Percentiles rank a stretch among this genome's conserved stretches.
phyloP scores from a whole-genome alignment of 1,140 invertebrate species.

The Arctopsyche grandis region DNA sequence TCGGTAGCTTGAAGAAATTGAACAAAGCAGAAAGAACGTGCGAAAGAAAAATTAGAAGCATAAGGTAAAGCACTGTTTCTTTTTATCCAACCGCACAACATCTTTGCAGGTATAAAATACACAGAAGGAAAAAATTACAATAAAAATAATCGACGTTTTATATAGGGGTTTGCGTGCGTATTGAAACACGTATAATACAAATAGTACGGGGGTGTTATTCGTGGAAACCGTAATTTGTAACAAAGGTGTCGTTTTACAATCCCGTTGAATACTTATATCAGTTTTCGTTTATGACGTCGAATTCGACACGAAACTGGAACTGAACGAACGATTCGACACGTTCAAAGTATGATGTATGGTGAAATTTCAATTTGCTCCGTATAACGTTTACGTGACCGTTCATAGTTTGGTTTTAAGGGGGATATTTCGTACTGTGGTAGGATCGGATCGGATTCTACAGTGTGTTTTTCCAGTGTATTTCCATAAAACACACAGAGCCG shows the following conservation, averaged over 20 bases:
- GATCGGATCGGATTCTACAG: constrained; percentile 17
- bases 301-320: background rate
- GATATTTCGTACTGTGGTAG: background rate
- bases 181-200: background rate
- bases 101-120: background rate
- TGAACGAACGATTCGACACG: constrained; percentile 11
- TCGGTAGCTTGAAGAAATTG: background rate
- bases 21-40: constrained; percentile 6
- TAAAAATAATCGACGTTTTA: background rate
- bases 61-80: background rate
- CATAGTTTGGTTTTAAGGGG: background rate
- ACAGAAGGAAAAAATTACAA: background rate
- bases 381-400: constrained; percentile 11
- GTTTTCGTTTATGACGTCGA: background rate
- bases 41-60: background rate
- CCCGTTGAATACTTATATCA: background rate
- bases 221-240: background rate
- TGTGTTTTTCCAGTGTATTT: constrained; percentile 3
- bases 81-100: background rate
- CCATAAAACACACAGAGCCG: constrained; percentile 12
- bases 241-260: background rate
- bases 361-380: constrained; percentile 13
- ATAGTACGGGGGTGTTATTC: background rate
- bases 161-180: background rate
- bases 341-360: constrained; percentile 1